Percentiles rank a stretch among this genome's conserved stretches.
Evolutionary conservation across 1,140 invertebrate genomes (phyloP).

Genomic region (Heliconius himera): DNA sequence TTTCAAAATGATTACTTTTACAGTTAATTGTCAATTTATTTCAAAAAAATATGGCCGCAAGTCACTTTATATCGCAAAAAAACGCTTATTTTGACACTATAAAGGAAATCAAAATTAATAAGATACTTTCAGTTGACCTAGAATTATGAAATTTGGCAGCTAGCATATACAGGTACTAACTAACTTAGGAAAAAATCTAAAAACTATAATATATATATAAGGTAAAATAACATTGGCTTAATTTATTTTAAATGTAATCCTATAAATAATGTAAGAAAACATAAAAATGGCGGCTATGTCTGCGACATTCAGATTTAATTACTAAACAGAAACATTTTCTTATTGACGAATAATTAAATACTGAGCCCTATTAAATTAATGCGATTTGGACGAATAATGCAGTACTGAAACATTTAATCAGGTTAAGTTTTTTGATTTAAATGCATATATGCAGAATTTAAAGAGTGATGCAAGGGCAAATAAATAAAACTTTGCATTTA

Average conservation of each 20-base stretch:
- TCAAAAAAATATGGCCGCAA: no score
- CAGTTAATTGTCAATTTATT: no score
- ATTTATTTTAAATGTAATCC: background rate
- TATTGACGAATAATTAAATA: constrained; percentile 8
- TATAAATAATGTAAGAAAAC: background rate
- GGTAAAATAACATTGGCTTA: background rate
- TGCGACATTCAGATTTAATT: background rate
- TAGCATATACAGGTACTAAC: no score
- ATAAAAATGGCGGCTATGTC: background rate
- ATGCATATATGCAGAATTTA: no score
- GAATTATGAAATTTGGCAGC: no score
- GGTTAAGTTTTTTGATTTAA: background rate
- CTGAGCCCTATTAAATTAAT: background rate
- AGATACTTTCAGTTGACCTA: no score
- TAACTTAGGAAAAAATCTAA: no score
- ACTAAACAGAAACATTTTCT: background rate
- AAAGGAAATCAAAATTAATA: no score
- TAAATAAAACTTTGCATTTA: background rate
- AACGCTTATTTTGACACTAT: no score
- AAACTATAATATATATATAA: no score
- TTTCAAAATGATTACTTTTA: no score
- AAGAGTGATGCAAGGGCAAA: background rate
- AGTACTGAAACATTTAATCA: background rate
- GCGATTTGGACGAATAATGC: background rate
- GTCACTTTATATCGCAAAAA: no score